Base-by-base conservation (phyloP, 1,140 invertebrate genomes). In the Ceratosolen fusciceps region DNA sequence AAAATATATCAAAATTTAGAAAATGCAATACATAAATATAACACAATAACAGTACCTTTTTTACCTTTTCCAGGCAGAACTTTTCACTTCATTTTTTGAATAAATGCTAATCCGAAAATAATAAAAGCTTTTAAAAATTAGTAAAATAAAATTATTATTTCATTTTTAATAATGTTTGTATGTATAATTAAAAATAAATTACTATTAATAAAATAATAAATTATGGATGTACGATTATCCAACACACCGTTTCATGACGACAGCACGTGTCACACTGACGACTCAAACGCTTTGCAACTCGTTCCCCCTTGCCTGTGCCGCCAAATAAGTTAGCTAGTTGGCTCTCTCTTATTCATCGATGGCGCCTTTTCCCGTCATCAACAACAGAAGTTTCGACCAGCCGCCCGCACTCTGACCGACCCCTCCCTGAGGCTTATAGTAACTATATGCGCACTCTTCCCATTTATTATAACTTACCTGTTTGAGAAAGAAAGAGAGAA, bases 191-290 rank as follows among this genome's bases (percentile, higher is more conserved):
- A 65, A n/a, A 37, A 8, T 9, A 65, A 65, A 43, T 7, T 7
- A 43, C 39, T n/a, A n/a, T 43, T 43, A 43, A 43, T 43, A 43
- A 43, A 43, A 43, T 43, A 43, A 43, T 12, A 43, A 43, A 7
- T 7, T 43, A 43, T 43, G 39, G 5, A 43, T 7, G 12, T 7
- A 43, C 12, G 12, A 43, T 5, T 43, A 43, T 12, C 74, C 21
- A 52, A 68, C 87, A 68, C 87, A 88, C 86, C 89, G 85, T 88
- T 81, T 81, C 87, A 77, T 86, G 81, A 86, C 87, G 88, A 84
- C 88, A 89, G 88, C 89, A 90, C 89, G 88, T 90, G 89, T 88
- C 88, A 88, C 87, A 90, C 89, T 90, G 89, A 89, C 88, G 72
- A 47, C 39, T 65, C 29, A 37, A 31, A 37, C 39, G 37, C 2